phyloP scores from a whole-genome alignment of 2,113 vertebrate genomes.

The Nibea albiflora region DNA sequence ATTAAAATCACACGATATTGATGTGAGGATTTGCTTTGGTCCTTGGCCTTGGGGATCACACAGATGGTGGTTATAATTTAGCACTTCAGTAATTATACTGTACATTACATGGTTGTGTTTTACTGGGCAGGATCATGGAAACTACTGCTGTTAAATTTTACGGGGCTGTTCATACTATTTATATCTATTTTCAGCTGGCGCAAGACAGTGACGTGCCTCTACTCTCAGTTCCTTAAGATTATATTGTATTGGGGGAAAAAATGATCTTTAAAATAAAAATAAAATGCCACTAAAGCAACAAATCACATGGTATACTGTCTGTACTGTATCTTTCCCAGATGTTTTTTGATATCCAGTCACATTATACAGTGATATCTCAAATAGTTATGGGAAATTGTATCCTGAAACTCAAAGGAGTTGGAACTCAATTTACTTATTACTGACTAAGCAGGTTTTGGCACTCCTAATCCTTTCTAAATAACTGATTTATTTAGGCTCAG shows the following conservation, averaged over 20 bases:
- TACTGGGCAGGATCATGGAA: background rate
- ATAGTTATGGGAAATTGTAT: conserved; percentile 5
- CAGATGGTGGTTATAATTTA: conserved; percentile 29
- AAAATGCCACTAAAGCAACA: background rate
- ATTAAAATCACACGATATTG: conserved; percentile 23
- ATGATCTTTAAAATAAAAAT: background rate
- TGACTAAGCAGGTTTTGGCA: conserved; percentile 4
- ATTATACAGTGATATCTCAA: conserved; percentile 8
- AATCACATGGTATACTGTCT: background rate
- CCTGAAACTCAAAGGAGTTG: background rate
- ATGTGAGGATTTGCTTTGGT: conserved; percentile 7
- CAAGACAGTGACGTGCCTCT: conserved; percentile 9
- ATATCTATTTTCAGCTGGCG: conserved; percentile 9
- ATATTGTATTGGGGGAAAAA: background rate
- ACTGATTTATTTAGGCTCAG: conserved; percentile 10
- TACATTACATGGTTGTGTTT: conserved; percentile 18
- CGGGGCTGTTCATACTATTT: conserved; percentile 13
- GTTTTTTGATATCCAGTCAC: background rate
- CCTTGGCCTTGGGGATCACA: conserved; percentile 22
- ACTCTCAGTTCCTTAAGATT: conserved; percentile 1
- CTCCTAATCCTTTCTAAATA: background rate
- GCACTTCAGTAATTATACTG: conserved; percentile 10
- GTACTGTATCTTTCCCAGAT: background rate
- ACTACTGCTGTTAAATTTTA: background rate
- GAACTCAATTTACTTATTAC: background rate